Evolutionary conservation across 2,797 vertebrate genomes (phyloP).

Genomic region (Acanthis flammea): DNA sequence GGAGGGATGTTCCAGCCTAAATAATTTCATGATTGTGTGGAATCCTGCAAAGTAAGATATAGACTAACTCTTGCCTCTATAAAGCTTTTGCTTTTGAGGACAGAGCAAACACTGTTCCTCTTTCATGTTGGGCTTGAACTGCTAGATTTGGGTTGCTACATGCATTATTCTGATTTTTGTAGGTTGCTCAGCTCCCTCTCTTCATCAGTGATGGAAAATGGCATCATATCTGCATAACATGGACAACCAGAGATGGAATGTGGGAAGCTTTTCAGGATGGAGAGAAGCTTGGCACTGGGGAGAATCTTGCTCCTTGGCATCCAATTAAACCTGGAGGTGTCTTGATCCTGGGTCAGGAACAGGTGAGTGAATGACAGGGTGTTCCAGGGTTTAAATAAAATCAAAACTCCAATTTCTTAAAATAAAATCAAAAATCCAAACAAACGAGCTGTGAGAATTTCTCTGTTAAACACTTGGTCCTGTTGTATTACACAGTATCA

Average conservation of each 20-base stretch:
- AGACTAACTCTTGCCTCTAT: not conserved
- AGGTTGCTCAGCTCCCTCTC: slow-evolving; percentile 94
- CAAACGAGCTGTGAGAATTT: not conserved
- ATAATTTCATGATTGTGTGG: not conserved
- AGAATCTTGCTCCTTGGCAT: slow-evolving; percentile 97
- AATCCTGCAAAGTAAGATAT: not conserved
- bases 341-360: slow-evolving; percentile 95
- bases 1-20: not conserved
- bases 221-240: slow-evolving; percentile 96
- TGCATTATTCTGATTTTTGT: not conserved
- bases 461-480: not conserved
- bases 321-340: slow-evolving; percentile 96
- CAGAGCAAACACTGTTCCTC: not conserved
- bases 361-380: slow-evolving; percentile 78
- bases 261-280: slow-evolving; percentile 98
- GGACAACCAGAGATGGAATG: slow-evolving; percentile 95
- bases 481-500: not conserved
- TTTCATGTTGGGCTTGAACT: not conserved
- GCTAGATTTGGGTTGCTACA: not conserved
- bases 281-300: slow-evolving; percentile 87
- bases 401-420: not conserved
- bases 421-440: not conserved
- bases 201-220: slow-evolving; percentile 92
- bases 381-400: not conserved
- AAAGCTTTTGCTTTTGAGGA: not conserved